Conservation (phyloP, 2,888 invertebrate genomes). For the Arctia plantaginis region DNA sequence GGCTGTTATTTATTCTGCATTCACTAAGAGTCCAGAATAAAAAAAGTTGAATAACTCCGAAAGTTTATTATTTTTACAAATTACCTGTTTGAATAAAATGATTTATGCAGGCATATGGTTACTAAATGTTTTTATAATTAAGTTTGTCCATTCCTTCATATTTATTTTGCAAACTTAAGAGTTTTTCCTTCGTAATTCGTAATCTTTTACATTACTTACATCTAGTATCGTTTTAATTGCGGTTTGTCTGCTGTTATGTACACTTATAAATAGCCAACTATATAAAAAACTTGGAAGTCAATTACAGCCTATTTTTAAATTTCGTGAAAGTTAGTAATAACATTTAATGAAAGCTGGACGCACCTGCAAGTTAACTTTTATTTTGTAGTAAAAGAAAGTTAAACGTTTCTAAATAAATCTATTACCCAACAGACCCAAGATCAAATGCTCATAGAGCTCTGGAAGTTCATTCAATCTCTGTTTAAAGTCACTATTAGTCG, state of each 20-base stretch:
- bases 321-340: conserved; percentile 23
- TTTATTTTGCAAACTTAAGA: no score
- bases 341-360: conserved; percentile 34
- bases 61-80: no score
- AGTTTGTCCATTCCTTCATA: no score
- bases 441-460: conserved; percentile 26
- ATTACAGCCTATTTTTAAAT: not conserved
- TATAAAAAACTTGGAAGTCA: not conserved
- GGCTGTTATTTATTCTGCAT: no score
- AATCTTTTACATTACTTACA: no score
- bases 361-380: conserved; percentile 31
- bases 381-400: conserved; percentile 18
- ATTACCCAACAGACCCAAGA: conserved; percentile 30
- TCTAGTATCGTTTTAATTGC: not conserved
- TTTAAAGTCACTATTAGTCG: conserved; percentile 25
- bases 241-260: not conserved
- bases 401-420: conserved; percentile 36
- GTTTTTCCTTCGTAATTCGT: no score
- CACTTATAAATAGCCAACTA: conserved; percentile 5
- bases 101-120: no score
- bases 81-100: no score
- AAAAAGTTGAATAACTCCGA: no score
- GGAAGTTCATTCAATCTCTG: conserved; percentile 34
- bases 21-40: no score
- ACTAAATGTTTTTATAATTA: no score